A percentile compares a stretch with the other conserved stretches of the same genome.
phyloP scores from a whole-genome alignment of 2,888 invertebrate genomes.

The Taphrorychus bicolor region DNA sequence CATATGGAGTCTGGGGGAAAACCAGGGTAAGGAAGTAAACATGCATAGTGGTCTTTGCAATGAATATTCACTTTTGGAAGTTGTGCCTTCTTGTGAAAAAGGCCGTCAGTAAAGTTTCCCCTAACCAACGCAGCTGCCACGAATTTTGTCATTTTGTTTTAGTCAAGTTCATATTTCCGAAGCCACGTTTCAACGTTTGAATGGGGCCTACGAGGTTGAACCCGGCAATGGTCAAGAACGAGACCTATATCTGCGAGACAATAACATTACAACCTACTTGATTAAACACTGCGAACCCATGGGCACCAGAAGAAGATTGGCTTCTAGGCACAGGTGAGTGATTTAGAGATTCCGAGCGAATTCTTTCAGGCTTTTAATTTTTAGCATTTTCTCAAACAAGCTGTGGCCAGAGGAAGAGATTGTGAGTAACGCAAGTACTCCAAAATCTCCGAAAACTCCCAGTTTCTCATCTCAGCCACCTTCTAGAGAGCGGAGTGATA shows the following conservation, averaged over 20 bases:
- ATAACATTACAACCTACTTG: slow-evolving; percentile 87
- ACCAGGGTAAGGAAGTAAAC: slow-evolving; percentile 94
- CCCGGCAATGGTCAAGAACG: slow-evolving; percentile 87
- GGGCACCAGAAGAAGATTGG: slow-evolving; percentile 62
- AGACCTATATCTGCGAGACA: slow-evolving; percentile 84
- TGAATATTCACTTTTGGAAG: too few relatives aligned
- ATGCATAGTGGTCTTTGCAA: too few relatives aligned
- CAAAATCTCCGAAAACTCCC: slow-evolving; percentile 57
- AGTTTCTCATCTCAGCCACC: slow-evolving; percentile 42
- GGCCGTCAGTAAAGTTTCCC: too few relatives aligned
- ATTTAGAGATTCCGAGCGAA: background rate
- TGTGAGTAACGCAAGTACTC: slow-evolving; percentile 51
- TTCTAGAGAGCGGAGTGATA: slow-evolving; percentile 57
- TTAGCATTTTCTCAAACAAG: slow-evolving; percentile 59
- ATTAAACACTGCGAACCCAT: slow-evolving; percentile 84
- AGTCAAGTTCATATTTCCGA: slow-evolving; percentile 96
- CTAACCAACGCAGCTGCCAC: too few relatives aligned
- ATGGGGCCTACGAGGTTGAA: slow-evolving; percentile 92
- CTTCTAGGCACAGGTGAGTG: slow-evolving; percentile 62
- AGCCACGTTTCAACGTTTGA: slow-evolving; percentile 83
- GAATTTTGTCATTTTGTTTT: slow-evolving; percentile 41
- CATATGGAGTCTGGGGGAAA: slow-evolving; percentile 97
- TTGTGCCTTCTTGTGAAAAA: too few relatives aligned
- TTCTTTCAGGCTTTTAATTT: slow-evolving; percentile 32
- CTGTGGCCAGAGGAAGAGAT: slow-evolving; percentile 56